Base-by-base conservation (phyloP, 1,140 invertebrate genomes). In the Argopecten irradians region DNA sequence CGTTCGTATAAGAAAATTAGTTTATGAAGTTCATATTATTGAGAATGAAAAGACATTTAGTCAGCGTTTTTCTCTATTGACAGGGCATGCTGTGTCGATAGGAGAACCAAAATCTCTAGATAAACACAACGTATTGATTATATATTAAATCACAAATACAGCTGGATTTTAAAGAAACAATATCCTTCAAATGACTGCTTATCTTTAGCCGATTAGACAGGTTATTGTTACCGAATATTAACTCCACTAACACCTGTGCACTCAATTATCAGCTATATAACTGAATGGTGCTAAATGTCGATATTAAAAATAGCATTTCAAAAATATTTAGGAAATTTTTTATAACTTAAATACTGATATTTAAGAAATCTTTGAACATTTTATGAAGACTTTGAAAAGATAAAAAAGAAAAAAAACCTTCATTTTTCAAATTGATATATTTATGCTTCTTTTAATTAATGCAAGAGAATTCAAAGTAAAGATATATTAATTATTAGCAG, bases 121-220 rank as follows among this genome's bases (percentile, higher is more conserved):
- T 71, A 71, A 71, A 71, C 28, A 71, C n/a, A 71, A 71, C 55
- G n/a, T 71, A 71, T 71, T n/a, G 55, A 71, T 71, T 71, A 28
- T 71, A 28, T 28, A 71, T 71, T 71, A 71, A 28, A 71, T 71
- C 55, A 71, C 22, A 5, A 71, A 71, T n/a, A 71, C 43, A 28
- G 28, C 28, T 28, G 55, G 55, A n/a, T 71, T 71, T 71, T 71
- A 71, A 28, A 71, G 55, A 71, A 71, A 71, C 55, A 71, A 71
- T 71, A 71, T 71, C 55, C 55, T 71, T 28, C 28, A 22, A 71
- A 71, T 71, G 55, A 71, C n/a, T 71, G 55, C 55, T 71, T 71
- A 71, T 71, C 55, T 3, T n/a, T 7, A 71, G 1, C 55, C 22
- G 55, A 71, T 71, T 71, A 71, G 55, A n/a, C 28, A 28, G 22